Percentiles rank a stretch among this genome's conserved stretches.
phyloP scores from a whole-genome alignment of 2,113 vertebrate genomes.

The Chauna torquata region DNA sequence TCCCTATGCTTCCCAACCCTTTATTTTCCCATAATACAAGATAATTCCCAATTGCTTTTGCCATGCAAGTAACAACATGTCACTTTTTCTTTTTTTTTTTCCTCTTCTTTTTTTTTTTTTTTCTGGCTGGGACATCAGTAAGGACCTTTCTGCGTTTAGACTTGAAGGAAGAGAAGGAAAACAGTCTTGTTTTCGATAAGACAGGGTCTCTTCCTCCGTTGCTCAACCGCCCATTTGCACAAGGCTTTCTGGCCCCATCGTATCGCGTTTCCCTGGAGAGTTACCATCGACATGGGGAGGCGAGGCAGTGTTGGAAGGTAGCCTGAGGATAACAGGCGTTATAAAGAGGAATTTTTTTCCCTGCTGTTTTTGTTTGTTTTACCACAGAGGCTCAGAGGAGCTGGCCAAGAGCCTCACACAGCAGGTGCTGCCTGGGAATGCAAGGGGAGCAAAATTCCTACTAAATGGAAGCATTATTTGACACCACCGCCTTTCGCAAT shows the following conservation, averaged over 20 bases:
- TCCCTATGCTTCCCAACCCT: neutral
- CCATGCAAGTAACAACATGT: neutral
- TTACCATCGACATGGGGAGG: slow-evolving; percentile 23
- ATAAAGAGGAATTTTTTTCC: slow-evolving; percentile 75
- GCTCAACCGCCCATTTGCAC: slow-evolving; percentile 54
- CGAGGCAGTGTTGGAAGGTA: slow-evolving; percentile 66
- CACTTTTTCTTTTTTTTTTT: neutral
- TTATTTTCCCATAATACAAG: neutral
- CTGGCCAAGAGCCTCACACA: slow-evolving; percentile 73
- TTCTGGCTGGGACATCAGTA: neutral
- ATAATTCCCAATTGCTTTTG: neutral
- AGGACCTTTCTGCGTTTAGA: neutral
- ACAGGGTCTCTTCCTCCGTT: neutral
- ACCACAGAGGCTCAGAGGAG: slow-evolving; percentile 73
- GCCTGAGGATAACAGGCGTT: slow-evolving; percentile 77
- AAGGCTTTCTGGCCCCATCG: slow-evolving; percentile 44
- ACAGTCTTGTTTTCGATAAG: slow-evolving; percentile 46
- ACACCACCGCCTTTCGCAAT: slow-evolving; percentile 72
- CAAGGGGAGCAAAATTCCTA: slow-evolving; percentile 73
- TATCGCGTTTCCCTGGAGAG: slow-evolving; percentile 43
- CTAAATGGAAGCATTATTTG: slow-evolving; percentile 77
- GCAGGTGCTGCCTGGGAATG: slow-evolving; percentile 77
- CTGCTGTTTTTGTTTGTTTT: slow-evolving; percentile 78
- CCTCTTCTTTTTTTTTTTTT: neutral
- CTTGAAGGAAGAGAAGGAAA: neutral